Evolutionary conservation across 2,113 vertebrate genomes (phyloP).

Genomic region (Pontoporia blainvillei): DNA sequence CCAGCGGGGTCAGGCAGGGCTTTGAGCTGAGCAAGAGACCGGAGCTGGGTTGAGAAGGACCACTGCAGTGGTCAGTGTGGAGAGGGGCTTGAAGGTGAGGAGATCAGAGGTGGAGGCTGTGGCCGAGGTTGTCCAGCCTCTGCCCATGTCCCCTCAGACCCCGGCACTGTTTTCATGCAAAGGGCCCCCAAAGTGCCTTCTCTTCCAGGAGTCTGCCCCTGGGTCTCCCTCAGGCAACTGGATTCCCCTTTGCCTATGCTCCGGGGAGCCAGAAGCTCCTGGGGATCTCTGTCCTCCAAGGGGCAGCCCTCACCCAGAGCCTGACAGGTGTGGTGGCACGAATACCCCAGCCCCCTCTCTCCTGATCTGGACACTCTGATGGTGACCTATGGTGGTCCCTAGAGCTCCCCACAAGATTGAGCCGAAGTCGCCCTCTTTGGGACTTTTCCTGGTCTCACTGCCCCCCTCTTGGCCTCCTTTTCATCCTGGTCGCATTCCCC

Average conservation of each 20-base stretch:
- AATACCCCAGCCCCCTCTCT: not conserved
- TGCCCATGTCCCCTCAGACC: not conserved
- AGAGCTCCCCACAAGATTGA: not conserved
- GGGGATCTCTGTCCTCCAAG: not conserved
- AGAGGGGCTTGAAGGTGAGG: not conserved
- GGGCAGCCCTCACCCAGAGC: not conserved
- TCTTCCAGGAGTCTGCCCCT: not conserved
- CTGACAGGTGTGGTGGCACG: not conserved
- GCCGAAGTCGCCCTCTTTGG: not conserved
- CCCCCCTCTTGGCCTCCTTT: not conserved
- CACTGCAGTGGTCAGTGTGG: not conserved
- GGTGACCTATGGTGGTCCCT: not conserved
- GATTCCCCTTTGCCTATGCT: not conserved
- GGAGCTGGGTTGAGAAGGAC: not conserved
- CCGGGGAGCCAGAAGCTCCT: not conserved
- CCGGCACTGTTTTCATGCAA: accelerated
- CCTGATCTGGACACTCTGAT: not conserved
- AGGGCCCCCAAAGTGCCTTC: not conserved
- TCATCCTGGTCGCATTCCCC: not conserved
- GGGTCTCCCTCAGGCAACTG: not conserved
- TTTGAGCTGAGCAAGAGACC: not conserved
- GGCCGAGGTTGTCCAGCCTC: not conserved
- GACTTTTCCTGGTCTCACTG: not conserved
- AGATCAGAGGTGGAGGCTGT: not conserved
- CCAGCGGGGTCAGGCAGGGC: not conserved